These are phyloP conservation scores for Lepeophtheirus nordmannii DNA, from an alignment of 2,888 invertebrate genomes.

Conservation along the genomic window DNA sequence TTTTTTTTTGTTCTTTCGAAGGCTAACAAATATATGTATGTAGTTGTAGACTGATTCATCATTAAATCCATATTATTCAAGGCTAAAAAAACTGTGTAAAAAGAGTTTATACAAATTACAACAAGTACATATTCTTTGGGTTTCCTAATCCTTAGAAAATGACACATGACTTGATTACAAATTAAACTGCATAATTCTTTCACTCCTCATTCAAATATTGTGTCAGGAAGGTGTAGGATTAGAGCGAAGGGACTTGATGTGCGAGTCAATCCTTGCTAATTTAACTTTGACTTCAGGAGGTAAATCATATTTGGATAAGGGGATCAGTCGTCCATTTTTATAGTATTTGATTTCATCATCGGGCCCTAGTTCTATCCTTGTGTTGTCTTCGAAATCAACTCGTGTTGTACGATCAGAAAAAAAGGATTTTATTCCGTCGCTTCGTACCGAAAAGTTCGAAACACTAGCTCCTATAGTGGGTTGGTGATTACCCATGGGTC, in stretches of 20 bases:
- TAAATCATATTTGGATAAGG: not conserved
- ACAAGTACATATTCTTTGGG: not conserved
- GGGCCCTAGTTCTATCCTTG: not conserved
- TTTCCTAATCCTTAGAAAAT: not conserved
- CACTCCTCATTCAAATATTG: too few relatives aligned
- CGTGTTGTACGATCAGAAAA: not conserved
- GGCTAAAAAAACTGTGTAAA: not conserved
- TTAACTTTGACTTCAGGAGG: not conserved
- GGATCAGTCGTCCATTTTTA: not conserved
- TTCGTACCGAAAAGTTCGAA: not conserved
- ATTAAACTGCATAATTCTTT: too few relatives aligned
- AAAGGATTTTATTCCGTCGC: not conserved
- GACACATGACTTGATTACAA: not conserved
- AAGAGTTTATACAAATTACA: not conserved
- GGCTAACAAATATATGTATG: too few relatives aligned
- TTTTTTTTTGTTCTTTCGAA: too few relatives aligned
- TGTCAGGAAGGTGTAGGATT: not conserved
- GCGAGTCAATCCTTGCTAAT: not conserved
- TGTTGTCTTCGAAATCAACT: not conserved
- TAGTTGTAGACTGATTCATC: not conserved
- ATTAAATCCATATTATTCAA: not conserved
- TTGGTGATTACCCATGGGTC: not conserved
- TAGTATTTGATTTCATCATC: not conserved
- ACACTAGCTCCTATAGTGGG: not conserved
- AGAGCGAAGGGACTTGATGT: not conserved